phyloP scores from a whole-genome alignment of 2,888 invertebrate genomes.

The Yponomeuta evonymella region DNA sequence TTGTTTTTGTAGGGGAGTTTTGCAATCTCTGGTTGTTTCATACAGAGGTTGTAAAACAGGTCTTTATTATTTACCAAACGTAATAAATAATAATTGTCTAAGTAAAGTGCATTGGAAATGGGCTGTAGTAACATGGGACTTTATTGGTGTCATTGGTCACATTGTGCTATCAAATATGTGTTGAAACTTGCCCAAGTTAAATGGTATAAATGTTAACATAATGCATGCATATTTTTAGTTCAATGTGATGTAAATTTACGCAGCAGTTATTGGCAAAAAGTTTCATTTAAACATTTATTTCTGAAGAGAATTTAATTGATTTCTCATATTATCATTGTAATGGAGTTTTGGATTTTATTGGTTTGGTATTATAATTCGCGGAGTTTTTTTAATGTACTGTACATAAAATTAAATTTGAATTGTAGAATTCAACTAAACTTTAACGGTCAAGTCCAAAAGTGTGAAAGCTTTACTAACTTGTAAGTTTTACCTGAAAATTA shows the following conservation, averaged over 20 bases:
- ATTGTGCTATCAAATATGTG: background rate
- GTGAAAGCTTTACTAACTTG: conserved; percentile 17
- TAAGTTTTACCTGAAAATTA: background rate
- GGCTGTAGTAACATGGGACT: background rate
- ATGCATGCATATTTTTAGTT: background rate
- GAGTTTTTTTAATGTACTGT: background rate
- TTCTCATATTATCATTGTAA: background rate
- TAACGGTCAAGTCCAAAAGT: conserved; percentile 17
- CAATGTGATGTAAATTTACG: background rate
- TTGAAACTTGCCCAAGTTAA: background rate
- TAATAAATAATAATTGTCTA: background rate
- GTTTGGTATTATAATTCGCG: background rate
- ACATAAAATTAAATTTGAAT: conserved; percentile 17
- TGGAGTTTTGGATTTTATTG: conserved; percentile 8
- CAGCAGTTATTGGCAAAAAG: background rate
- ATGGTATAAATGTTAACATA: background rate
- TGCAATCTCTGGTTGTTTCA: too few species aligned
- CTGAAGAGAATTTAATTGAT: background rate
- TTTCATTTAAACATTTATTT: background rate
- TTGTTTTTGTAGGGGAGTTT: background rate
- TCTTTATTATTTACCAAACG: background rate
- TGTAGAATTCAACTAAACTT: conserved; percentile 2
- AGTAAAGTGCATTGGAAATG: background rate
- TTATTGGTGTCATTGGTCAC: background rate
- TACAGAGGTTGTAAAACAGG: too few species aligned